Evolutionary conservation across 2,797 vertebrate genomes (phyloP).

Genomic region (Aselliscus stoliczkanus): DNA sequence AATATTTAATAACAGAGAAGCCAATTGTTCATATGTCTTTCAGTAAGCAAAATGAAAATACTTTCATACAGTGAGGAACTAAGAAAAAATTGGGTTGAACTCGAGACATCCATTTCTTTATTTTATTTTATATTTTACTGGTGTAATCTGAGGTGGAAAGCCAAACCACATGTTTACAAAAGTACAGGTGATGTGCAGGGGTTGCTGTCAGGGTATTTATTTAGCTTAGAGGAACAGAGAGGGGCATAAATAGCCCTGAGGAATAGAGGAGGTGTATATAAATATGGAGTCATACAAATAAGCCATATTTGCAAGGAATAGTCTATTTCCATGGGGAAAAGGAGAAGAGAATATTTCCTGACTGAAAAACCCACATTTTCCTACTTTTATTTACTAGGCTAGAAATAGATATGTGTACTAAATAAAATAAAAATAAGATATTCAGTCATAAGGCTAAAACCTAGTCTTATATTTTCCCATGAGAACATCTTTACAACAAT

Average conservation of each 20-base stretch:
- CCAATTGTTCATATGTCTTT: background rate
- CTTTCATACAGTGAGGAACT: background rate
- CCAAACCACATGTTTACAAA: background rate
- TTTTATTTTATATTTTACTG: too few relatives aligned
- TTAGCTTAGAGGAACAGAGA: background rate
- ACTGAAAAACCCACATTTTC: background rate
- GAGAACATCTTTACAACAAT: background rate
- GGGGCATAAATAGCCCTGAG: background rate
- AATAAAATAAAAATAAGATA: background rate
- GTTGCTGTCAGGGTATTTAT: background rate
- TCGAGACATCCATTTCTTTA: background rate
- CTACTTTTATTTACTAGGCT: background rate
- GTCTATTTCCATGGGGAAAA: background rate
- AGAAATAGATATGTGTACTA: background rate
- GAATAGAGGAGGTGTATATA: background rate
- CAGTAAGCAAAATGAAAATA: conserved; percentile 15
- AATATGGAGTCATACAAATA: background rate
- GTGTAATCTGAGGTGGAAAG: background rate
- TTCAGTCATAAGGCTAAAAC: background rate
- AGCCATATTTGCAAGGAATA: background rate
- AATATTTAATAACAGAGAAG: conserved; percentile 43
- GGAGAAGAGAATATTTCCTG: background rate
- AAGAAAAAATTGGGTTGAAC: conserved; percentile 7
- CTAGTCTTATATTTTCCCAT: background rate
- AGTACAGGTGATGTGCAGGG: background rate